A percentile compares a stretch with the other conserved stretches of the same genome.
These are phyloP conservation scores for Clanis bilineata DNA, from an alignment of 2,888 invertebrate species.

Conservation along the genomic window DNA sequence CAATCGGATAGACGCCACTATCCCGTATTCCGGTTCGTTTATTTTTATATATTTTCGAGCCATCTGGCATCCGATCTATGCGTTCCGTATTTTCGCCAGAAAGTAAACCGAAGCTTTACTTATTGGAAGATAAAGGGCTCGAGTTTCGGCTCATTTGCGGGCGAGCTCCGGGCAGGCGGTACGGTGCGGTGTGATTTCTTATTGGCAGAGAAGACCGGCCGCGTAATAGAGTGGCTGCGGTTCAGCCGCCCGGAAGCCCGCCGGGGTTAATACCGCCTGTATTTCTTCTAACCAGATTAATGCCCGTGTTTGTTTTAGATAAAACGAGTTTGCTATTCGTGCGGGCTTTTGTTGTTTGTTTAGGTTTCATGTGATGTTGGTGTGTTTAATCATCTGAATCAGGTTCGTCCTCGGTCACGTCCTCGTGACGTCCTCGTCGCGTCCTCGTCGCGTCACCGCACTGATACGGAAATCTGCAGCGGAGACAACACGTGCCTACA, in stretches of 20 bases:
- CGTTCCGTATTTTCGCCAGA: conserved; percentile 50
- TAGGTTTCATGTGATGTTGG: conserved; percentile 56
- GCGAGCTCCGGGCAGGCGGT: conserved; percentile 59
- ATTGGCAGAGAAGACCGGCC: conserved; percentile 62
- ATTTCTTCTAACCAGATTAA: conserved; percentile 53
- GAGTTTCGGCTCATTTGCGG: conserved; percentile 78
- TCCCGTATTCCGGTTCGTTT: conserved; percentile 66
- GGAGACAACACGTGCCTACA: conserved; percentile 66
- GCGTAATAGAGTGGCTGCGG: conserved; percentile 57
- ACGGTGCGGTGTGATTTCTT: conserved; percentile 77
- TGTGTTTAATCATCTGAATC: conserved; percentile 60
- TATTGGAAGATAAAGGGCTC: conserved; percentile 76
- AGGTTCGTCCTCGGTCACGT: not conserved
- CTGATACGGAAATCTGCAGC: conserved; percentile 52
- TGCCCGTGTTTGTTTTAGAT: conserved; percentile 36
- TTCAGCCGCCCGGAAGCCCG: conserved; percentile 45
- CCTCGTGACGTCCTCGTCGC: not conserved
- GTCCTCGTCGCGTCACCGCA: not conserved
- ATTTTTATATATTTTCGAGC: conserved; percentile 71
- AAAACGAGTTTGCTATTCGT: conserved; percentile 24
- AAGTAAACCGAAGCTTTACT: conserved; percentile 66
- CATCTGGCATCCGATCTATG: conserved; percentile 64
- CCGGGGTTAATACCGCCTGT: conserved; percentile 50
- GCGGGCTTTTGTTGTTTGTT: not conserved
- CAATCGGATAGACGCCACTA: conserved; percentile 59